Base-by-base conservation (phyloP, 2,888 invertebrate species). In the Dryobotodes eremita region DNA sequence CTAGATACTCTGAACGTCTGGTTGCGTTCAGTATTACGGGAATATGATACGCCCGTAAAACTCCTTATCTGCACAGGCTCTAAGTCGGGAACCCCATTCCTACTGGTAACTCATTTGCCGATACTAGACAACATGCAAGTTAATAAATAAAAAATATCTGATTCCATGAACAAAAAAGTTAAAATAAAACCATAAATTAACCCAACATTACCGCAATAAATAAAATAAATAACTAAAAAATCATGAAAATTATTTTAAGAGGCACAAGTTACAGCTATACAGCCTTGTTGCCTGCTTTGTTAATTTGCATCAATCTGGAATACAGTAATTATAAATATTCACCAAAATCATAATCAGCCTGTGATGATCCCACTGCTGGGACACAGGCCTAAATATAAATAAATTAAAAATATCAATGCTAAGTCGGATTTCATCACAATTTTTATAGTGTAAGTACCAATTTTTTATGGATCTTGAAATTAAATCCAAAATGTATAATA, bases 221-320 rank as follows among this genome's bases (percentile, higher is more conserved):
- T 88, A 81, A 82, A 87, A 87, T 87, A 86, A 84, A 80, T 86
- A 80, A 83, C 72, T 75, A 79, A 80, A 85, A 82, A 71, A 26
- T 50, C 75, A 82, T 82, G 68, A 76, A 75, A 71, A 80, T 74
- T 77, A 80, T 48, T 71, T 68, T 62, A 68, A 62, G 81, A 87
- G 80, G 86, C 87, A 82, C 82, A 84, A 77, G 70, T 76, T 70
- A 80, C 73, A 70, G n/a, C 53, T 75, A 61, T 77, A 46, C 70
- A 76, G 66, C 55, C 61, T 76, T 75, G 66, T 70, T 65, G 59
- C 81, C 73, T 66, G 64, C 48, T 76, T 75, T 61, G 31, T 70
- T 66, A 74, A 74, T 75, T 75, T 80, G 36, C 69, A 78, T 71
- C 50, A 26, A 68, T 80, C 71, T 77, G 79, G 79, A 85, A 79